A percentile compares a stretch with the other conserved stretches of the same genome.
These are phyloP conservation scores for Hypomesus transpacificus DNA, from an alignment of 2,113 vertebrate species.

Conservation along the genomic window DNA sequence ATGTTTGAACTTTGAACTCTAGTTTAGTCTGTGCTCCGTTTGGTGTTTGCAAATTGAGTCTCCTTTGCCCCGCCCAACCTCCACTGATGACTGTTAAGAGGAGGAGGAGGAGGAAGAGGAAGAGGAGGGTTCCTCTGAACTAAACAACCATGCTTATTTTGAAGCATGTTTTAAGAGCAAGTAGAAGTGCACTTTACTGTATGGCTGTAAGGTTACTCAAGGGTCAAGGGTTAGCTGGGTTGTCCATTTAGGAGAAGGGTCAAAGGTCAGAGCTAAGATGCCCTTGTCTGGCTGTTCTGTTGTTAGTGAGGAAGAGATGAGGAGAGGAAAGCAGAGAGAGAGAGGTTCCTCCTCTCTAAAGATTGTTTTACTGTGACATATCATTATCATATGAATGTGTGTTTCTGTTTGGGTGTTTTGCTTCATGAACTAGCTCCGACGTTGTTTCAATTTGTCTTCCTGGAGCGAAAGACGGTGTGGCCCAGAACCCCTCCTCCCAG, in stretches of 20 bases:
- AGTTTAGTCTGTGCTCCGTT: too few relatives aligned
- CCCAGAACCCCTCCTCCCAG: too few relatives aligned
- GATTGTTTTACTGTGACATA: constrained; percentile 33
- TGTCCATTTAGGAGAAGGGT: constrained; percentile 16
- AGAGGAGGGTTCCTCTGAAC: constrained; percentile 40
- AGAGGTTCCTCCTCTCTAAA: neutral
- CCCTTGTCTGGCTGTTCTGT: constrained; percentile 15
- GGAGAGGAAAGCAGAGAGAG: neutral
- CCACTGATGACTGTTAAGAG: neutral
- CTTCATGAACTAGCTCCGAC: constrained; percentile 14
- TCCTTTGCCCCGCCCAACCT: too few relatives aligned
- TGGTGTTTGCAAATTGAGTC: too few relatives aligned
- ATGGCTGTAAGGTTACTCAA: constrained; percentile 31
- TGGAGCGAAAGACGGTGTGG: too few relatives aligned
- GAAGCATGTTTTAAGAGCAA: constrained; percentile 56
- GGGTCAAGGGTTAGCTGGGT: constrained; percentile 29
- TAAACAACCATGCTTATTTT: constrained; percentile 61
- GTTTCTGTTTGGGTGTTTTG: constrained; percentile 23
- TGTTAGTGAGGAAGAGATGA: neutral
- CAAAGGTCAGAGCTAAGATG: constrained; percentile 18
- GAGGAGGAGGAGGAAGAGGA: neutral
- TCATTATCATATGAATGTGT: constrained; percentile 15
- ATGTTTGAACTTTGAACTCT: too few relatives aligned
- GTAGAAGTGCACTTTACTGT: constrained; percentile 78
- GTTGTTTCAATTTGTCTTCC: too few relatives aligned